Base-by-base conservation (phyloP, 2,797 vertebrate species). In the Tadarida brasiliensis region DNA sequence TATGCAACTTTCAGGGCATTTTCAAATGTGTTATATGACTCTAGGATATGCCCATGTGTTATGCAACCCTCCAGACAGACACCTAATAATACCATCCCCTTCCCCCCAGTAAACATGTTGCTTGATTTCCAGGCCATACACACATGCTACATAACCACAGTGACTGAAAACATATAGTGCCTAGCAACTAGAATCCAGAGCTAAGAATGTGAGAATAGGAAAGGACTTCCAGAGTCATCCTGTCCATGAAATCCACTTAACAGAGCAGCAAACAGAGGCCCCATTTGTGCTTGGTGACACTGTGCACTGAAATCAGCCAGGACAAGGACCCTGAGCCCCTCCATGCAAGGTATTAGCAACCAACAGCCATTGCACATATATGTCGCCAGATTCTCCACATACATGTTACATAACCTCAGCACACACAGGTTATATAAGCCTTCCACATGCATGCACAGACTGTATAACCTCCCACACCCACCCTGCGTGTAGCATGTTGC, bases 341-440 rank as follows among this genome's bases (percentile, higher is more conserved):
- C 28, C 57, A 47, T 7, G 56, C 39, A 11, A 76, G 22, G 73
- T 47, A 35, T 74, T 26, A 88, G 94, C 84, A 80, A 59, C 67
- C 67, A 30, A 78, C 73, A 71, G 81, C 30, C 95, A 57, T 68
- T 19, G 91, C 59, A 96, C 97, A 96, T 84, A 9, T 11, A 68
- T 95, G 91, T 95, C n/a, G 9, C 81, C 81, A 78, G 84, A 30
- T 61, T 92, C 82, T 90, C 63, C 88, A 96, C 93, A 98, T 82
- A 96, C 61, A 28, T 96, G 94, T 97, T 98, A 97, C 47, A 82
- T 97, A 97, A 97, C 67, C 78, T 83, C 11, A 2, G 86, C 12
- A 77, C 95, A 93, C 90, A 76, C 92, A 76, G 67, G 59, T 97
- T 97, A 97, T 87, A 78, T 97, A 98, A 98, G 90, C 95, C 44